phyloP scores from a whole-genome alignment of 2,888 invertebrate genomes.

The Caenorhabditis becei region DNA sequence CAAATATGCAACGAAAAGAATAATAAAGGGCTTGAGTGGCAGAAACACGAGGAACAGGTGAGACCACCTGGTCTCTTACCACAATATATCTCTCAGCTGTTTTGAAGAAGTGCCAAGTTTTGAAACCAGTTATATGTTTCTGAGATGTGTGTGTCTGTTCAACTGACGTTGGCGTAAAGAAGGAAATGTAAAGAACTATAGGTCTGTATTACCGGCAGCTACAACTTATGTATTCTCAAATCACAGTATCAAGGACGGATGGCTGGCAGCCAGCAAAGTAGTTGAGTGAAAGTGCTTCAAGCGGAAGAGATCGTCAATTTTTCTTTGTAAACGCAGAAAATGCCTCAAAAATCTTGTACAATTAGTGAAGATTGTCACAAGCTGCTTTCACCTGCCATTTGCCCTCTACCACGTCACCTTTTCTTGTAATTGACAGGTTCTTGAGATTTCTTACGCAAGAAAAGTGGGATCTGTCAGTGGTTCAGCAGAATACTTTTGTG shows the following conservation, averaged over 20 bases:
- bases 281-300: slow-evolving; percentile 39
- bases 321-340: slow-evolving; percentile 26
- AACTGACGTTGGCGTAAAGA: slow-evolving; percentile 18
- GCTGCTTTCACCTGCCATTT: slow-evolving; percentile 55
- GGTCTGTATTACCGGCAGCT: slow-evolving; percentile 45
- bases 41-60: slow-evolving; percentile 60
- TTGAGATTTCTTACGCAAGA: slow-evolving; percentile 26
- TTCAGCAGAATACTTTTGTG: not conserved
- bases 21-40: slow-evolving; percentile 38
- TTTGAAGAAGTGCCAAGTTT: slow-evolving; percentile 55
- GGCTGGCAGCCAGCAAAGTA: slow-evolving; percentile 42
- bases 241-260: slow-evolving; percentile 60
- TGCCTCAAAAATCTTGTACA: slow-evolving; percentile 54
- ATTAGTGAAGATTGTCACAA: slow-evolving; percentile 43
- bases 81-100: slow-evolving; percentile 46
- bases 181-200: slow-evolving; percentile 6
- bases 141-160: slow-evolving; percentile 45
- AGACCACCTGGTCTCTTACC: slow-evolving; percentile 49
- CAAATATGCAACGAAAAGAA: not conserved
- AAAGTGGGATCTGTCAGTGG: slow-evolving; percentile 11
- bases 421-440: slow-evolving; percentile 47
- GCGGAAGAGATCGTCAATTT: slow-evolving; percentile 45
- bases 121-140: slow-evolving; percentile 57
- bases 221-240: slow-evolving; percentile 46
- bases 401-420: slow-evolving; percentile 48